Evolutionary conservation across 2,888 invertebrate genomes (phyloP).

Genomic region (Minunthozetes semirufus): DNA sequence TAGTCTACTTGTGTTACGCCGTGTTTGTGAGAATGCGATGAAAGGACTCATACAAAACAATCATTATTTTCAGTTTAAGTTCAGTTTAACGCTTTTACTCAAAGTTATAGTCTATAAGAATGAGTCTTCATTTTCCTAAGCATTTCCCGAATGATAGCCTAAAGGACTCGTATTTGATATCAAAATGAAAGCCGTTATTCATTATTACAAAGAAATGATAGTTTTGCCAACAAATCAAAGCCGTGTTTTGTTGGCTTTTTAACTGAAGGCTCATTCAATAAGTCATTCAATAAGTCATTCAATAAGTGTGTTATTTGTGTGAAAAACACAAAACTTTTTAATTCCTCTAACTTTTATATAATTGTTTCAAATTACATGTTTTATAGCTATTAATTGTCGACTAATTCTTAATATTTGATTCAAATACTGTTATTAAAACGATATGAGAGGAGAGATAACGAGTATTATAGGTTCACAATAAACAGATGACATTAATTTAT

Average conservation of each 20-base stretch:
- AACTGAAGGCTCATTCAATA: not conserved
- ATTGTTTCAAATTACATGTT: slow-evolving; percentile 7
- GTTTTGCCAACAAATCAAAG: slow-evolving; percentile 21
- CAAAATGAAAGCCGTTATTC: slow-evolving; percentile 12
- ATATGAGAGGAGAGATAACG: not conserved
- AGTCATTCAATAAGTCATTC: not conserved
- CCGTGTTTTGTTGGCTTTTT: slow-evolving; percentile 15
- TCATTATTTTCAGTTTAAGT: slow-evolving; percentile 22
- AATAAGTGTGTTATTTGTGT: slow-evolving; percentile 22
- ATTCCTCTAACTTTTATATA: not conserved
- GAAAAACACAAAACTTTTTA: slow-evolving; percentile 4
- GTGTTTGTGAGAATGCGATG: slow-evolving; percentile 5
- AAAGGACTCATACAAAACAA: slow-evolving; percentile 4
- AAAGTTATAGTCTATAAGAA: not conserved
- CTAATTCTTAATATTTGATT: not conserved
- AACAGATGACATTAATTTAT: slow-evolving; percentile 16
- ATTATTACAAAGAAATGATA: slow-evolving; percentile 21
- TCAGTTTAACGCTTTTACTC: slow-evolving; percentile 21
- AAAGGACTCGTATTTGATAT: slow-evolving; percentile 17
- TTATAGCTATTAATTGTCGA: slow-evolving; percentile 1
- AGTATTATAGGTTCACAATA: not conserved
- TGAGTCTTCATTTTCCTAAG: not conserved
- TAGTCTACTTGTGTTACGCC: slow-evolving; percentile 13
- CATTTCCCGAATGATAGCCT: slow-evolving; percentile 9
- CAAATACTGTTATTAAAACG: not conserved